phyloP scores from a whole-genome alignment of 2,888 invertebrate genomes.

The Aproaerema taeniolella region DNA sequence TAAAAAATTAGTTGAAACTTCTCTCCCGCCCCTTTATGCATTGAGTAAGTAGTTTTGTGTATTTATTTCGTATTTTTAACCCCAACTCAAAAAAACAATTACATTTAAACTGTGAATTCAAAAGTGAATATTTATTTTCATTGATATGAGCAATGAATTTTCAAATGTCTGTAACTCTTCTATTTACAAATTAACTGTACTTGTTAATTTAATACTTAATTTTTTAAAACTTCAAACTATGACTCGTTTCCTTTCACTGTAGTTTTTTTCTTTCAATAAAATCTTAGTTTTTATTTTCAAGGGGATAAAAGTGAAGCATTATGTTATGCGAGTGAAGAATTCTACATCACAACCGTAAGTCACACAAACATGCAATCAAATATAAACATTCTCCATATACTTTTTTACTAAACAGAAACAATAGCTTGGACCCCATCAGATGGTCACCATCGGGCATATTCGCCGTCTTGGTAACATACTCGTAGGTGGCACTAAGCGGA shows the following conservation, averaged over 20 bases:
- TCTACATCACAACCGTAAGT: slow-evolving; percentile 41
- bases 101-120: too few species aligned
- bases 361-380: slow-evolving; percentile 1
- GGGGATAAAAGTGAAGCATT: slow-evolving; percentile 36
- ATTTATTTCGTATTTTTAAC: background rate
- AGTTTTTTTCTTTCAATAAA: background rate
- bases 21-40: slow-evolving; percentile 24
- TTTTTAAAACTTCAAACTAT: too few species aligned
- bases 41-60: slow-evolving; percentile 30
- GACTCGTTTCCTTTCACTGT: too few species aligned
- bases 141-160: too few species aligned
- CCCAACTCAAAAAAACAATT: background rate
- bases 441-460: background rate
- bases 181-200: too few species aligned
- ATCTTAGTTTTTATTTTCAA: slow-evolving; percentile 18
- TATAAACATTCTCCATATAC: background rate
- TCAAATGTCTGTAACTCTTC: too few species aligned
- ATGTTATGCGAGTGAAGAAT: slow-evolving; percentile 40
- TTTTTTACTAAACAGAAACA: too few species aligned
- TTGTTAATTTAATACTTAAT: too few species aligned
- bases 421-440: background rate
- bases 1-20: slow-evolving; percentile 35
- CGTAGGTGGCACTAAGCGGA: background rate
- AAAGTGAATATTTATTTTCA: too few species aligned
- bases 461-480: background rate